Conservation (phyloP, 2,888 invertebrate genomes). For the Agonopterix subpropinquella region DNA sequence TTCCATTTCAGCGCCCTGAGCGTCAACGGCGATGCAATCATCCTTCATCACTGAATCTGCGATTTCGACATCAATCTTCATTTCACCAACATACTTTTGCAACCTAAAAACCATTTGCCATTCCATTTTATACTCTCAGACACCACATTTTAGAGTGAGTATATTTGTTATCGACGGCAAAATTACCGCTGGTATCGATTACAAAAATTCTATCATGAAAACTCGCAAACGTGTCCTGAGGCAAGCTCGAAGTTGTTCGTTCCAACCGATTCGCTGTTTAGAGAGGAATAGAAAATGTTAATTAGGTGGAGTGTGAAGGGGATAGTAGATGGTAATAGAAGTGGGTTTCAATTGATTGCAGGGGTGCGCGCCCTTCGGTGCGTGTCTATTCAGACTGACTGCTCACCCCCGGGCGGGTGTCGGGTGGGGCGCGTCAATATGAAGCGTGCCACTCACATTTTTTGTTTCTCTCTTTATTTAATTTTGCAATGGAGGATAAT, state of each 20-base stretch:
- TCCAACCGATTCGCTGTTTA: conserved; percentile 40
- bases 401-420: conserved; percentile 54
- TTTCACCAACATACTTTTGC: conserved; percentile 19
- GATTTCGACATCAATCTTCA: conserved; percentile 54
- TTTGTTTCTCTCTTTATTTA: conserved; percentile 70
- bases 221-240: conserved; percentile 43
- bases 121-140: neutral
- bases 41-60: conserved; percentile 49
- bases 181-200: conserved; percentile 19
- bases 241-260: conserved; percentile 46
- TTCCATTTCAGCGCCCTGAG: conserved; percentile 54
- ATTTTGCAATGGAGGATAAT: conserved; percentile 70
- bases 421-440: conserved; percentile 54
- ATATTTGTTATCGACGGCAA: conserved; percentile 8
- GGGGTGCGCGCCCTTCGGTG: conserved; percentile 62
- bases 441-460: conserved; percentile 52
- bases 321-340: conserved; percentile 42
- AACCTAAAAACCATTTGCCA: conserved; percentile 3
- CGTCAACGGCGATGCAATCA: conserved; percentile 52
- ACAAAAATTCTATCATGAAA: conserved; percentile 55
- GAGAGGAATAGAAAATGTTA: conserved; percentile 28
- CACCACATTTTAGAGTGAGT: conserved; percentile 9
- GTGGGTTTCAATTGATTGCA: conserved; percentile 65
- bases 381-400: conserved; percentile 44
- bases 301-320: conserved; percentile 22